Evolutionary conservation across 2,888 invertebrate species (phyloP), one percentile per base, ranked within the genome.

Genomic region (Sesia bembeciformis): DNA sequence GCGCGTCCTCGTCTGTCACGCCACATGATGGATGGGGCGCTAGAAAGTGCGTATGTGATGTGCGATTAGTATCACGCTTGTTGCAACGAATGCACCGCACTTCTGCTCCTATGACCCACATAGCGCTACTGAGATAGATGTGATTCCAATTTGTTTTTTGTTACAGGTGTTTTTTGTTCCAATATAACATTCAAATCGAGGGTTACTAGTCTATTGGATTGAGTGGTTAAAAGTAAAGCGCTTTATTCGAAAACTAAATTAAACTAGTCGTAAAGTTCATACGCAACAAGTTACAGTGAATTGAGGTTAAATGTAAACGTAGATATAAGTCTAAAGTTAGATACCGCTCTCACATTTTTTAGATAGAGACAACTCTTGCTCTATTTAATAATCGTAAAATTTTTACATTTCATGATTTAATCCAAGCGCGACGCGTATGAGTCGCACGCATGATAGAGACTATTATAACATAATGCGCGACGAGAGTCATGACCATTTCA

Each of bases 1-100:
- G 65, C 73, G 74, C 74, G 76, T 70, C 74, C 70, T 65, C 68
- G 64, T 69, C 65, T 74, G 78, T 76, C 76, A 73, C 66, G 67
- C 67, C 57, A 62, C 63, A 69, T 81, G 81, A 82, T 78, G 66
- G 58, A 62, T 62, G 60, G 52, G 56, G 55, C 52, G 46, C 53
- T 59, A 59, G 60, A 60, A 59, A 59, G 62, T 62, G 58, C 56
- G 56, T 57, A 59, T 57, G 59, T 57, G 59, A 58, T 56, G 58
- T 51, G 55, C 57, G 58, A 59, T 61, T 61, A 58, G 57, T 59
- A 58, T 58, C 60, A 56, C 49, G 55, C 58, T 57, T 58, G 56
- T 56, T 57, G 54, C 57, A 59, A 57, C 59, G 53, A 57, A 55
- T 52, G 5, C 40, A 40, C 56, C 53, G 57, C 57, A 57, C 55